These are phyloP conservation scores for Notodonta ziczac DNA, from an alignment of 2,888 invertebrate species.

Conservation along the genomic window DNA sequence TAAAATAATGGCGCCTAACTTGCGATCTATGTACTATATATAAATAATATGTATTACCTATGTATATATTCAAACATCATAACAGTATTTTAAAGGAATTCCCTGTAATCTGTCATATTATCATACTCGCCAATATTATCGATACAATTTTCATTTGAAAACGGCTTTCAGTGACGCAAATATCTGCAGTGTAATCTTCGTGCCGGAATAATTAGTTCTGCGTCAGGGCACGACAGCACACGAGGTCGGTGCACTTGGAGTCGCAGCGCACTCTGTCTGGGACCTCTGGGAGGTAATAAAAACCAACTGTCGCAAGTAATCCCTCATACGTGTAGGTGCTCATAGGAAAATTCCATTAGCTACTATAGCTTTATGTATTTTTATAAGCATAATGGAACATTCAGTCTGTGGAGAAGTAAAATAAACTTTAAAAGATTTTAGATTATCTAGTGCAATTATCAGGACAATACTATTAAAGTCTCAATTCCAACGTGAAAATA, in stretches of 20 bases:
- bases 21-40: too few relatives aligned
- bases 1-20: background rate
- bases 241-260: constrained; percentile 23
- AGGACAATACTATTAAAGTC: too few relatives aligned
- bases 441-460: too few relatives aligned
- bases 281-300: constrained; percentile 15
- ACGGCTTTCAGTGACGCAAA: background rate
- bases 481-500: too few relatives aligned
- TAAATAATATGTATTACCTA: too few relatives aligned
- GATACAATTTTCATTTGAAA: background rate
- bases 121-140: background rate
- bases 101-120: background rate
- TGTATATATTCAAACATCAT: too few relatives aligned
- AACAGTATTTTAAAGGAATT: too few relatives aligned
- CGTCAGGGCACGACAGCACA: constrained; percentile 15
- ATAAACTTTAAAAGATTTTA: background rate
- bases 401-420: background rate
- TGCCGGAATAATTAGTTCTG: constrained; percentile 19
- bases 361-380: background rate
- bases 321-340: background rate
- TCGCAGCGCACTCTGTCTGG: constrained; percentile 11
- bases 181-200: background rate
- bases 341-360: background rate
- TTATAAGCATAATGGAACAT: background rate
- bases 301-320: background rate